Evolutionary conservation across 2,113 vertebrate species (phyloP), one percentile per base, ranked within the genome.

Genomic region (Pelusios castaneus): DNA sequence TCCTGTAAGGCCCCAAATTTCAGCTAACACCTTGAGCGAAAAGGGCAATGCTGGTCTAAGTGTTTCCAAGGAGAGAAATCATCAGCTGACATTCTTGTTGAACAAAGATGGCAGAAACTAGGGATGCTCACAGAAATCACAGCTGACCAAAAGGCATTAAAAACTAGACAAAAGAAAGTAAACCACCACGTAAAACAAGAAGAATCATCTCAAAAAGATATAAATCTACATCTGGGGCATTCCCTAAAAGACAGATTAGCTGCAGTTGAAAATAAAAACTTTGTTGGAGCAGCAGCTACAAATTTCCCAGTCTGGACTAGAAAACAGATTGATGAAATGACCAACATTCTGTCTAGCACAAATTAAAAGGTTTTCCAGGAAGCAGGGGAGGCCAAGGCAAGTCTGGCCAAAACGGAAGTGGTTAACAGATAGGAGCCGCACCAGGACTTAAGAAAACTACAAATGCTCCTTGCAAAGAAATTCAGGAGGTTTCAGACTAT

Each of bases 81-180:
- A 17, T 56, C 82, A 63, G 14, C 45, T 43, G 24, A 13, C 14
- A 45, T 76, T 76, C 41, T 14, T 45, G 73, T 45, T 22, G 22
- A 90, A 58, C 9, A 0, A 0, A 90, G 80, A 60, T 0, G 0
- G 47, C 83, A n/a, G 55, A 85, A 85, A 45, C 14, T 55, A 81
- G 8, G 14, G n/a, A 89, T 60, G n/a, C 0, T 89, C 80, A 49
- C 38, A 2, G 22, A 82, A 80, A 13, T 41, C 41, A 29, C 77
- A 83, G 27, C 51, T 85, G 56, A 85, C 38, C 49, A 17, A 49
- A 73, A 89, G 73, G 55, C 8, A 6, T 84, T 63, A 90, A 56
- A 60, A 85, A 86, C 73, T 1, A 51, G 22, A 31, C 52, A 88
- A 60, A 90, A 47, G 19, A 87, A 91, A 87, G 52, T 52, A 47